These are phyloP conservation scores for Habroteleia sp. DNA, from an alignment of 2,888 invertebrate genomes.

Conservation along the genomic window DNA sequence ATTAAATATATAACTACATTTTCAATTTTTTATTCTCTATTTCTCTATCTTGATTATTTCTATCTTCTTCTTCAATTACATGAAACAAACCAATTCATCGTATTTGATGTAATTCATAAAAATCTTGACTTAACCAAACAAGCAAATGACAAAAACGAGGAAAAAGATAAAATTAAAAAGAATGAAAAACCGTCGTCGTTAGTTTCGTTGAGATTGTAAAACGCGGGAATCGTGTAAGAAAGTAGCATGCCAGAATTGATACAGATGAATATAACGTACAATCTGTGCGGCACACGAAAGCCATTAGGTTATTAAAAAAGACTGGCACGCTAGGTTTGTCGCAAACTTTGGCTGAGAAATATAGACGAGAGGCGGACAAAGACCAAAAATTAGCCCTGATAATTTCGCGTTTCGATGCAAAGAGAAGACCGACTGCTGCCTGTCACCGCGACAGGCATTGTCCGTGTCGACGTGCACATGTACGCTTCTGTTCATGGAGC, in stretches of 20 bases:
- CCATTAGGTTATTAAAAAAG: conserved; percentile 81
- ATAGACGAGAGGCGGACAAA: conserved; percentile 68
- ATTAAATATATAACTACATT: too few species aligned
- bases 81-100: too few species aligned
- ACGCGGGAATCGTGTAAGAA: conserved; percentile 51
- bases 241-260: conserved; percentile 35
- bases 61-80: too few species aligned
- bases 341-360: conserved; percentile 71
- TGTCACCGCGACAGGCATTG: conserved; percentile 50
- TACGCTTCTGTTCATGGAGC: conserved; percentile 11
- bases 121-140: not conserved
- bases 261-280: conserved; percentile 51
- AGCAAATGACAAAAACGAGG: not conserved
- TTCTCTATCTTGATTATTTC: too few species aligned
- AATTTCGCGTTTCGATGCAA: conserved; percentile 70
- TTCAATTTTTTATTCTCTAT: too few species aligned
- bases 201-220: conserved; percentile 39
- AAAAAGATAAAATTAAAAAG: not conserved
- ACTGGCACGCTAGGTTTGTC: conserved; percentile 66
- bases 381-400: conserved; percentile 75
- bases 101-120: too few species aligned
- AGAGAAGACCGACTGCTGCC: conserved; percentile 45
- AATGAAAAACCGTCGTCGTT: conserved; percentile 4
- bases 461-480: conserved; percentile 35
- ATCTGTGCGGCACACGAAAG: conserved; percentile 65